Evolutionary conservation across 2,113 vertebrate species (phyloP), one percentile per base, ranked within the genome.

Genomic region (Bujurquina vittata): DNA sequence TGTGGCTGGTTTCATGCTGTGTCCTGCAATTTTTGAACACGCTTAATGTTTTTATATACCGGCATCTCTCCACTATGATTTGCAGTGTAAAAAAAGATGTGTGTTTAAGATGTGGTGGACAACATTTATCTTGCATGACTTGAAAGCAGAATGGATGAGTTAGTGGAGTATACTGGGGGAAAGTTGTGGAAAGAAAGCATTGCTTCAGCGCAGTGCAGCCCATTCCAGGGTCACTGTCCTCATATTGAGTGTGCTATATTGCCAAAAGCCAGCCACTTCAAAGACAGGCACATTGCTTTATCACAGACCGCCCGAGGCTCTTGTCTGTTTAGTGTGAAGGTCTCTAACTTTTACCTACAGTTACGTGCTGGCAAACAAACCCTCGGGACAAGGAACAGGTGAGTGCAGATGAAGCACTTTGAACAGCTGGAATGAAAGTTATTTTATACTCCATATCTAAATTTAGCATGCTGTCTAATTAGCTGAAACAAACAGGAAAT

Each of bases 261-360:
- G 35, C 84, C 73, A 20, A 26, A 55, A 63, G 59, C 49, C 11
- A 40, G 29, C 35, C 23, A 10, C 43, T 54, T 77, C 73, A 57
- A 62, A 81, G 56, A 9, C 26, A 22, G 59, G 57, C 17, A 57
- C 77, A 59, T 61, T 73, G 75, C 78, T 77, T 77, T 63, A 83
- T 80, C 54, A 5, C 1, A 17, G 57, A 76, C 49, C 74, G 59
- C 60, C 79, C 33, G 17, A 63, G 52, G 60, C 69, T 56, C 23
- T 37, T 61, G 80, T 76, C 59, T 76, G 55, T 57, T 33, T 23
- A 72, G 43, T 56, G 29, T 3, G 15, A 20, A 55, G 74, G 73
- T 54, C 72, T 81, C 52, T 57, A 80, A 76, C 63, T 74, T 10
- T 31, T 61, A 57, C 33, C 20, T 23, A 23, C 7, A 17, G 18